phyloP scores from a whole-genome alignment of 1,140 invertebrate species.

The Cephus cinctus region DNA sequence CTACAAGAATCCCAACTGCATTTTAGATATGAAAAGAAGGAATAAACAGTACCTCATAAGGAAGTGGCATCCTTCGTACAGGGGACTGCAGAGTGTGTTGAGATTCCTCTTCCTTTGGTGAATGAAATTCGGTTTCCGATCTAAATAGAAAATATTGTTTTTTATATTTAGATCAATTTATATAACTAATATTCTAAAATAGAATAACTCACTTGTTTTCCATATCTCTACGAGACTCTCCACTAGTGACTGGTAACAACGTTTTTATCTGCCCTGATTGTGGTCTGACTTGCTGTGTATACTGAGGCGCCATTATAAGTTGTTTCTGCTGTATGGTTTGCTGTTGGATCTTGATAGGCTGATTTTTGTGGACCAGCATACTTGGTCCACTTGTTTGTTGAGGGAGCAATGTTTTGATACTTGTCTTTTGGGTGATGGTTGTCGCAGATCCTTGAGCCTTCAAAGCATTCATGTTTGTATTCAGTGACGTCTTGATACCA shows the following conservation, averaged over 20 bases:
- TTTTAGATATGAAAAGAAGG: conserved; percentile 1
- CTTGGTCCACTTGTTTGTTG: conserved; percentile 28
- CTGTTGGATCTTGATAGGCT: conserved; percentile 37
- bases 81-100: conserved; percentile 32
- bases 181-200: conserved; percentile 9
- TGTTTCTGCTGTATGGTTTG: conserved; percentile 41
- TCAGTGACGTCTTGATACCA: conserved; percentile 39
- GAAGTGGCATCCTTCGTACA: conserved; percentile 40
- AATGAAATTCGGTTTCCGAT: conserved; percentile 30
- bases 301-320: conserved; percentile 27
- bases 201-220: conserved; percentile 34
- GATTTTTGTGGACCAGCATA: conserved; percentile 27
- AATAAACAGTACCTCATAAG: conserved; percentile 43
- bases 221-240: conserved; percentile 29
- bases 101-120: conserved; percentile 35
- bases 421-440: conserved; percentile 24
- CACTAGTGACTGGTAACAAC: conserved; percentile 28
- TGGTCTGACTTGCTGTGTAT: conserved; percentile 26
- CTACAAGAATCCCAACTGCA: neutral
- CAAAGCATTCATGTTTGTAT: conserved; percentile 32
- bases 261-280: conserved; percentile 41
- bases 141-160: conserved; percentile 19
- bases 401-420: conserved; percentile 35
- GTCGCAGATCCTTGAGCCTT: conserved; percentile 22
- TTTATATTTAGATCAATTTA: neutral